Evolutionary conservation across 2,113 vertebrate genomes (phyloP).

Genomic region (Polypterus senegalus): DNA sequence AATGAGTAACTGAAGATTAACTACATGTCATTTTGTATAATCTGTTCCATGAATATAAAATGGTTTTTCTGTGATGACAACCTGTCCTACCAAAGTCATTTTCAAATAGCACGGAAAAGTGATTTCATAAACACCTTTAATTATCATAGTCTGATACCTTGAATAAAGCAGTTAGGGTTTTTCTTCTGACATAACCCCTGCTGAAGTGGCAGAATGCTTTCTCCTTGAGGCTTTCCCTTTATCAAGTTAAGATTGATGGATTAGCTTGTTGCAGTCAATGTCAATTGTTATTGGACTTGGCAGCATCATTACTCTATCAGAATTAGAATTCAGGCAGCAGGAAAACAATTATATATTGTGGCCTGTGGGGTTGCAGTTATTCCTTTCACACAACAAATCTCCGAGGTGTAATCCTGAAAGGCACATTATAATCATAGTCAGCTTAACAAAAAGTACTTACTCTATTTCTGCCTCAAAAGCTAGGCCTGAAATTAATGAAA

Average conservation of each 20-base stretch:
- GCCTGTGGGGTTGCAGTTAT: conserved; percentile 28
- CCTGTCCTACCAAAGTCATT: too few species aligned
- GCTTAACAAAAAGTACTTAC: neutral
- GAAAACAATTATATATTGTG: conserved; percentile 44
- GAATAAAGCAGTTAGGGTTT: neutral
- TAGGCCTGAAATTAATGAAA: too few species aligned
- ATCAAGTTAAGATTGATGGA: conserved; percentile 43
- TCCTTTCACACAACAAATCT: conserved; percentile 26
- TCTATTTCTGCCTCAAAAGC: too few species aligned
- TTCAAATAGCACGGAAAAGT: too few species aligned
- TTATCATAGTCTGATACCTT: too few species aligned
- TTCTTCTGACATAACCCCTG: neutral
- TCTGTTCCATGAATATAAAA: too few species aligned
- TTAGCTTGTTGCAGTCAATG: conserved; percentile 38
- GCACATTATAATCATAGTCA: neutral
- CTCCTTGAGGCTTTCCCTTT: conserved; percentile 3
- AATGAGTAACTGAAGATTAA: too few species aligned
- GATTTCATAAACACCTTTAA: too few species aligned
- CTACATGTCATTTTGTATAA: too few species aligned
- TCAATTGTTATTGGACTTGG: conserved; percentile 60
- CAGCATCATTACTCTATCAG: conserved; percentile 35
- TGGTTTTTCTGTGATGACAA: too few species aligned
- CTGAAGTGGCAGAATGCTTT: neutral
- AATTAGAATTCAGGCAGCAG: conserved; percentile 43
- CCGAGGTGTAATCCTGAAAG: conserved; percentile 10